Percentiles rank a stretch among this genome's conserved stretches.
These are phyloP conservation scores for Trinectes maculatus DNA, from an alignment of 2,113 vertebrate genomes.

Conservation along the genomic window DNA sequence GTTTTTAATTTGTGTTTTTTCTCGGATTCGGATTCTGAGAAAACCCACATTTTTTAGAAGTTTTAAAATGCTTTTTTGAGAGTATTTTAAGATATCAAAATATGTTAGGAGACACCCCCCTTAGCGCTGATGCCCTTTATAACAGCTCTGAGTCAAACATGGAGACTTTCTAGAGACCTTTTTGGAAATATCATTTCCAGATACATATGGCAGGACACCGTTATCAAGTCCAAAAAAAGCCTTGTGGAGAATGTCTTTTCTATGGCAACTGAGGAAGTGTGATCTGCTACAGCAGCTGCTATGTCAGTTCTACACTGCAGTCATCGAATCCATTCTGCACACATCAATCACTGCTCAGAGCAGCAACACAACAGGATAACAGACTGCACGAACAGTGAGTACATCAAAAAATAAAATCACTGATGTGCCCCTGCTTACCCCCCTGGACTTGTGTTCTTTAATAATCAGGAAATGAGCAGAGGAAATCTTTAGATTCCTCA, in stretches of 20 bases:
- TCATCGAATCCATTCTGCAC: neutral
- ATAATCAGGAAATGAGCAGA: neutral
- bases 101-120: neutral
- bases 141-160: neutral
- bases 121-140: neutral
- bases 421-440: neutral
- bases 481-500: neutral
- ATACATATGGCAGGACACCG: neutral
- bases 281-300: conserved; percentile 12
- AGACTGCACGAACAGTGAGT: neutral
- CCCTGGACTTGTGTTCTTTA: neutral
- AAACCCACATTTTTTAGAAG: neutral
- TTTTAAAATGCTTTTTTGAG: neutral
- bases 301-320: neutral
- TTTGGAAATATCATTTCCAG: neutral
- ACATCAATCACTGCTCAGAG: conserved; percentile 3
- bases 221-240: neutral
- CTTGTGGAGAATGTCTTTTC: neutral
- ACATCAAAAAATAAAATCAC: neutral
- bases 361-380: neutral
- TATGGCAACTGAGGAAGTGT: neutral
- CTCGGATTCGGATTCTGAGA: neutral
- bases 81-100: neutral
- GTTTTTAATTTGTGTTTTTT: neutral
- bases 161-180: neutral